phyloP scores from a whole-genome alignment of 2,888 invertebrate species.

The Lomographa bimaculata region DNA sequence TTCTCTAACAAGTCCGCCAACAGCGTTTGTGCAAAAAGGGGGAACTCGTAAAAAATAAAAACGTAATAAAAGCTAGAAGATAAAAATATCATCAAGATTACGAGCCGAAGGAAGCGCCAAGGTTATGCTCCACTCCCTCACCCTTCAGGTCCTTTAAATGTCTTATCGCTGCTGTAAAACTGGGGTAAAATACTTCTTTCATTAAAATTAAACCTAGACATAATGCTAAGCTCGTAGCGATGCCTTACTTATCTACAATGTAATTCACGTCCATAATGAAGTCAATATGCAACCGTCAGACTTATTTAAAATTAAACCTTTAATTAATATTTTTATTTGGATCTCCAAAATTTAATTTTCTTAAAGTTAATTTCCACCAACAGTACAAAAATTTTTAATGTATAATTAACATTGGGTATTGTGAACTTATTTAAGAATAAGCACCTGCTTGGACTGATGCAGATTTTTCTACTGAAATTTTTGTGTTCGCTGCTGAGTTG shows the following conservation, averaged over 20 bases:
- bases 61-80: slow-evolving; percentile 57
- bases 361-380: slow-evolving; percentile 1
- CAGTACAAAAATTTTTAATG: slow-evolving; percentile 6
- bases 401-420: background rate
- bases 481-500: slow-evolving; percentile 73
- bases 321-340: background rate
- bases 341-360: slow-evolving; percentile 1
- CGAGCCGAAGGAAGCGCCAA: slow-evolving; percentile 47
- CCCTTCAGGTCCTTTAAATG: slow-evolving; percentile 43
- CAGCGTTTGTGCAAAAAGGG: slow-evolving; percentile 37
- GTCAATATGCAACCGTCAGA: slow-evolving; percentile 3
- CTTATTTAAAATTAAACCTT: slow-evolving; percentile 5
- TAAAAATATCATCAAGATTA: slow-evolving; percentile 69
- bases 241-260: slow-evolving; percentile 4
- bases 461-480: slow-evolving; percentile 68
- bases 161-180: slow-evolving; percentile 51
- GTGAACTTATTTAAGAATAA: slow-evolving; percentile 34
- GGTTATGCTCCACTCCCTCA: slow-evolving; percentile 47
- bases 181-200: slow-evolving; percentile 40
- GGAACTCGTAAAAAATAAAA: slow-evolving; percentile 60
- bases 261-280: slow-evolving; percentile 15
- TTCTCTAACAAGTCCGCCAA: slow-evolving; percentile 43
- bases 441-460: slow-evolving; percentile 67
- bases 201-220: slow-evolving; percentile 24
- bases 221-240: slow-evolving; percentile 11